Conservation (phyloP, 2,113 vertebrate genomes). For the Oreochromis aureus region DNA sequence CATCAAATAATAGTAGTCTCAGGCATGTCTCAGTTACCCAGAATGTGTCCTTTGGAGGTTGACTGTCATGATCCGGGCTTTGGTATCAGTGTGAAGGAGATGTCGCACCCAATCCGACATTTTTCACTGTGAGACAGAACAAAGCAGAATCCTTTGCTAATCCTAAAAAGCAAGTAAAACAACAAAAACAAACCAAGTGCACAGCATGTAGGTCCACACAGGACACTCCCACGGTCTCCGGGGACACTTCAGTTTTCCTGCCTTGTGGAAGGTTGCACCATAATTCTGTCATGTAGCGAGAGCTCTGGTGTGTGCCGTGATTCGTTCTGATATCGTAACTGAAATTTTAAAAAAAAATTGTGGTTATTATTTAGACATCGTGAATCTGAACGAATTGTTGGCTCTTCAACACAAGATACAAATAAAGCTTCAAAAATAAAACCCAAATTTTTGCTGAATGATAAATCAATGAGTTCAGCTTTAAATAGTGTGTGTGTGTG, state of each 20-base stretch:
- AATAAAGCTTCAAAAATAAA: background rate
- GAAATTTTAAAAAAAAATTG: background rate
- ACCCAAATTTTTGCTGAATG: background rate
- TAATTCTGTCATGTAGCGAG: background rate
- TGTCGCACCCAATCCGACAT: background rate
- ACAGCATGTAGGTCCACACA: background rate
- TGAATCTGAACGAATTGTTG: background rate
- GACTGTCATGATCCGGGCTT: background rate
- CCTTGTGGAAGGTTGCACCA: background rate
- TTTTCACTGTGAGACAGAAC: background rate
- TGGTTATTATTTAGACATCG: background rate
- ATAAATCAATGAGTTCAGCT: background rate
- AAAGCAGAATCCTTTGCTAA: fast-evolving
- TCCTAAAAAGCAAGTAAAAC: background rate
- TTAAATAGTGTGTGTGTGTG: background rate
- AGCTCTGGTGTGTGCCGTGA: background rate
- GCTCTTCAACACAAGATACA: fast-evolving
- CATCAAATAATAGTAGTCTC: background rate
- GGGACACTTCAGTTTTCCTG: background rate
- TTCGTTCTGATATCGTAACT: background rate
- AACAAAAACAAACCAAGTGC: background rate
- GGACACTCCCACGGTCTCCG: background rate
- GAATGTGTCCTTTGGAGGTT: background rate
- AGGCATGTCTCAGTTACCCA: background rate
- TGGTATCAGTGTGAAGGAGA: background rate